Percentiles rank a stretch among this genome's conserved stretches.
Evolutionary conservation across 2,888 invertebrate species (phyloP).

Genomic region (Druceiella hillmani): DNA sequence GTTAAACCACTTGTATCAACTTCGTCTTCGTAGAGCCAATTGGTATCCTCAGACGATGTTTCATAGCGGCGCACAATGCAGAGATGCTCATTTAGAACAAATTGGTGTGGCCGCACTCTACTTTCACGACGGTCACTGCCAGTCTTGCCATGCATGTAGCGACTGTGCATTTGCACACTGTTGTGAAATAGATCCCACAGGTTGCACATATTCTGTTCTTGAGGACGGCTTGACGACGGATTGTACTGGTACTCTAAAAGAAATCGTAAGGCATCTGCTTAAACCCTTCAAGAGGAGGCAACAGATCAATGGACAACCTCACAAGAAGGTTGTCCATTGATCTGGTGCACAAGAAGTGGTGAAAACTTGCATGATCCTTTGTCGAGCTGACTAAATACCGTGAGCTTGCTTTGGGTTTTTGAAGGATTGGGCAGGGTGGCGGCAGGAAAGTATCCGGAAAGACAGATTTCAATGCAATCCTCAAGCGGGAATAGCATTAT

Average conservation of each 20-base stretch:
- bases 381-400: too few species aligned
- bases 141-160: conserved; percentile 21
- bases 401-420: too few species aligned
- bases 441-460: too few species aligned
- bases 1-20: conserved; percentile 20
- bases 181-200: too few species aligned
- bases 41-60: conserved; percentile 19
- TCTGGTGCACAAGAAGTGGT: conserved; percentile 19
- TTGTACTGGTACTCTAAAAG: conserved; percentile 19
- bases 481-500: too few species aligned
- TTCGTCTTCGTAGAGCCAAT: conserved; percentile 19
- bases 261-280: conserved; percentile 20
- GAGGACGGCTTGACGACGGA: too few species aligned
- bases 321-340: too few species aligned
- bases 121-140: conserved; percentile 17
- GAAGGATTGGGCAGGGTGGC: too few species aligned
- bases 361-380: conserved; percentile 23
- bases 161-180: conserved; percentile 14
- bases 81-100: too few species aligned
- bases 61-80: too few species aligned
- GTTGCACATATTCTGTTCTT: conserved; percentile 20
- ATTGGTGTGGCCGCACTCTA: conserved; percentile 15
- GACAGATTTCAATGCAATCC: too few species aligned
- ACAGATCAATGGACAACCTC: conserved; percentile 18
- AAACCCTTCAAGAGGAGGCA: conserved; percentile 22